Evolutionary conservation across 53 echinoderm and acorn worm species (phyloP).

Genomic region (Henricia sp.): DNA sequence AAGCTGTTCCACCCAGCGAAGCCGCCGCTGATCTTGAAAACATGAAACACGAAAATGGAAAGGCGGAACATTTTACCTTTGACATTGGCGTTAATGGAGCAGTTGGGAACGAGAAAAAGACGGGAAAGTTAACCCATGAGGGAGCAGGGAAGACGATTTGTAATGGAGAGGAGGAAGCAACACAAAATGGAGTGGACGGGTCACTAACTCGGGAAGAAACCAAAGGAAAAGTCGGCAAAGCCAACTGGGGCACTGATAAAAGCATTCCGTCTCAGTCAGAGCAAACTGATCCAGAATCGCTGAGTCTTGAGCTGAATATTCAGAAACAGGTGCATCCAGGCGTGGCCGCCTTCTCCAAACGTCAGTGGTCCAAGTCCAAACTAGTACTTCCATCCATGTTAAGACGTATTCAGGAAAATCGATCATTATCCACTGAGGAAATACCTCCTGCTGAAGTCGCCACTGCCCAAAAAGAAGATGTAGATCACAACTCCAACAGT

Average conservation of each 20-base stretch:
- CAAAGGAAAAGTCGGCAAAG: constrained; percentile 3
- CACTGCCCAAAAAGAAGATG: constrained; percentile 3
- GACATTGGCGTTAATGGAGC: constrained; percentile 41
- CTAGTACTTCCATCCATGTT: constrained; percentile 12
- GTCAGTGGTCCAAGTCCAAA: constrained; percentile 55
- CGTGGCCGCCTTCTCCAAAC: constrained; percentile 42
- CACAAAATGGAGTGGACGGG: not conserved
- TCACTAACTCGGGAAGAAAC: not conserved
- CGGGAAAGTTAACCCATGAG: no score
- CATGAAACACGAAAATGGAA: constrained; percentile 23
- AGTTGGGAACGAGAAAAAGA: not conserved
- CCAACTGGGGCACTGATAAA: not conserved
- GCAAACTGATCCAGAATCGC: not conserved
- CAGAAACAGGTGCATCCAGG: constrained; percentile 11
- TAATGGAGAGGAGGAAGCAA: not conserved
- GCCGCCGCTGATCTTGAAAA: constrained; percentile 42
- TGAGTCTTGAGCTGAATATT: not conserved
- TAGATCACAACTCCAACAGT: constrained; percentile 26
- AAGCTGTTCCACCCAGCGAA: constrained; percentile 52
- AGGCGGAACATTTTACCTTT: constrained; percentile 1
- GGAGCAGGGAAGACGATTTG: not conserved
- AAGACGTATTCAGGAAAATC: constrained; percentile 51
- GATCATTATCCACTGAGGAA: constrained; percentile 47
- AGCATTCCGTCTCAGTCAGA: not conserved
- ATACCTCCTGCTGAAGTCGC: not conserved